Evolutionary conservation across 2,797 vertebrate species (phyloP).

Genomic region (Antrozous pallidus): DNA sequence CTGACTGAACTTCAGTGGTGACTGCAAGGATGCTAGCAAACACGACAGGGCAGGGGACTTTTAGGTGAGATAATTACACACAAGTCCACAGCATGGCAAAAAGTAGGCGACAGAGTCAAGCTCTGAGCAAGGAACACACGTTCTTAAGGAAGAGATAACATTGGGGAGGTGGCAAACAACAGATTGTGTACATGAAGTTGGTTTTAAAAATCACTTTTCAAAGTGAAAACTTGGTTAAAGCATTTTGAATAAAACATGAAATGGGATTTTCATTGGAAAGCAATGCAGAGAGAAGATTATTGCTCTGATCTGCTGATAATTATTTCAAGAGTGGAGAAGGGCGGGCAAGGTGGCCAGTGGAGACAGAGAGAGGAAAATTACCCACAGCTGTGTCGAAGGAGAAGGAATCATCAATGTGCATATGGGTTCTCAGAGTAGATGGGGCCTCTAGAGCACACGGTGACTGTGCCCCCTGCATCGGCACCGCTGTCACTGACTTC

Average conservation of each 20-base stretch:
- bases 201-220: background rate
- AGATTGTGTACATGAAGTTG: too few relatives aligned
- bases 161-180: background rate
- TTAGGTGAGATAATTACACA: background rate
- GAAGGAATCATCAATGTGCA: background rate
- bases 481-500: too few relatives aligned
- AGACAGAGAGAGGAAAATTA: background rate
- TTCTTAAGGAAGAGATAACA: background rate
- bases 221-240: background rate
- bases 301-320: background rate
- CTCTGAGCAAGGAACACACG: background rate
- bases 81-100: background rate
- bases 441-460: accelerated
- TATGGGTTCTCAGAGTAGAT: background rate
- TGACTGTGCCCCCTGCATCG: accelerated
- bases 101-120: background rate
- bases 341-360: too few relatives aligned
- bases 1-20: accelerated
- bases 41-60: background rate
- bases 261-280: background rate
- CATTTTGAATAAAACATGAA: background rate
- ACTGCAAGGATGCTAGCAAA: too few relatives aligned
- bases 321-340: background rate
- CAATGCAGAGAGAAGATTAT: background rate
- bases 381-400: accelerated